These are phyloP conservation scores for Pseudorhombus dupliciocellatus DNA, from an alignment of 2,113 vertebrate genomes.

Conservation along the genomic window DNA sequence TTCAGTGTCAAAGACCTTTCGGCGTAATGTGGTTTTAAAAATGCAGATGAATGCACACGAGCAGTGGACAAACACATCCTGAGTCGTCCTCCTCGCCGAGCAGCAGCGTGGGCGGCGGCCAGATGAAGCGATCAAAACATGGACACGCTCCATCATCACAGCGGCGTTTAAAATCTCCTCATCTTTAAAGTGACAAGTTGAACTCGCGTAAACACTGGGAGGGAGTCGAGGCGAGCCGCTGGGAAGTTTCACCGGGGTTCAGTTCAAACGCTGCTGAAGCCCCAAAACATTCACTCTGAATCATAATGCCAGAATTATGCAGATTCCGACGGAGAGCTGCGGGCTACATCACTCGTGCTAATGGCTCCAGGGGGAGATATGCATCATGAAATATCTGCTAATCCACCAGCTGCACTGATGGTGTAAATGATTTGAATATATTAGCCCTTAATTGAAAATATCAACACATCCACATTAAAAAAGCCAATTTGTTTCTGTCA, in stretches of 20 bases:
- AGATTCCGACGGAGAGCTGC: constrained; percentile 37
- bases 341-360: constrained; percentile 23
- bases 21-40: constrained; percentile 2
- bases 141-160: not conserved
- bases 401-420: constrained; percentile 37
- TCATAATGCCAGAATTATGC: constrained; percentile 23
- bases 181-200: constrained; percentile 38
- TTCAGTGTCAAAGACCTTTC: constrained; percentile 4
- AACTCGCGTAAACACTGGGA: not conserved
- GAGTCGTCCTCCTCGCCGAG: no score
- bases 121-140: constrained; percentile 45
- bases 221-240: constrained; percentile 14
- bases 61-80: no score
- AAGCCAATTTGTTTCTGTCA: constrained; percentile 30
- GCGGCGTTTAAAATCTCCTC: constrained; percentile 43
- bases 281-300: constrained; percentile 11
- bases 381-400: constrained; percentile 38
- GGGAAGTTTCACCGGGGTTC: not conserved
- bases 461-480: constrained; percentile 26
- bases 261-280: not conserved
- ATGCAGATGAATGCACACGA: constrained; percentile 6
- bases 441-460: constrained; percentile 43
- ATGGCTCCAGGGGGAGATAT: constrained; percentile 38
- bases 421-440: constrained; percentile 44
- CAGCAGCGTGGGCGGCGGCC: constrained; percentile 15